A percentile compares a stretch with the other conserved stretches of the same genome.
Evolutionary conservation across 2,113 vertebrate genomes (phyloP).

Genomic region (Numida meleagris): DNA sequence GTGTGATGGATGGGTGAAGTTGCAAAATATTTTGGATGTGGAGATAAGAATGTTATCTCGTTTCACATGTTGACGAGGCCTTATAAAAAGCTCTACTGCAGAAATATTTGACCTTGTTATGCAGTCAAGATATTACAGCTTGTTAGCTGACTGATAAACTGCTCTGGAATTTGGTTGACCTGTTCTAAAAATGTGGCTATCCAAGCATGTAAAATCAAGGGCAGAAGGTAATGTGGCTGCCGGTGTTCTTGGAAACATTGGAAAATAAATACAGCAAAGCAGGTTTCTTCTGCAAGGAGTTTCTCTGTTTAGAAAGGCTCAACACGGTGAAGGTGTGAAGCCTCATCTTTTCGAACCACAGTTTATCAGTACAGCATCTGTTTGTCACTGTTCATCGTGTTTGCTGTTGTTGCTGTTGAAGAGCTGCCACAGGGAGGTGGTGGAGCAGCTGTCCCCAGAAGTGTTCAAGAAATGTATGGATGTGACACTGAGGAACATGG

Average conservation of each 20-base stretch:
- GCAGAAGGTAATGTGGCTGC: neutral
- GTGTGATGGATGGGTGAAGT: conserved; percentile 19
- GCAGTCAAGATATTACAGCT: conserved; percentile 42
- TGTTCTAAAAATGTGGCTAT: conserved; percentile 24
- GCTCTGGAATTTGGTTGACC: conserved; percentile 59
- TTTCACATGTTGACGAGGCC: conserved; percentile 28
- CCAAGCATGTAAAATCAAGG: conserved; percentile 19
- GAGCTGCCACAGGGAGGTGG: neutral
- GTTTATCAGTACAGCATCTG: neutral
- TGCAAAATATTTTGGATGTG: conserved; percentile 17
- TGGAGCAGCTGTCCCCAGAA: too few relatives aligned
- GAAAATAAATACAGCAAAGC: neutral
- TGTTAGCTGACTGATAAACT: conserved; percentile 60
- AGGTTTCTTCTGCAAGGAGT: neutral
- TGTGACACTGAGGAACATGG: too few relatives aligned
- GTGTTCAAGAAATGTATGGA: too few relatives aligned
- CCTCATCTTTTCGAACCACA: neutral
- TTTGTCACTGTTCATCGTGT: neutral
- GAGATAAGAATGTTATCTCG: conserved; percentile 44
- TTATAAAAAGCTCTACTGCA: conserved; percentile 38
- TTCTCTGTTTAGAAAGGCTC: neutral
- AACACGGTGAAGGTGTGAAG: neutral
- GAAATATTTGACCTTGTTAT: conserved; percentile 65
- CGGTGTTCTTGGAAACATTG: neutral
- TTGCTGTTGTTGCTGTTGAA: neutral